These are phyloP conservation scores for Diplosoma virens DNA, from an alignment of 23 tunicate genomes.

Conservation along the genomic window DNA sequence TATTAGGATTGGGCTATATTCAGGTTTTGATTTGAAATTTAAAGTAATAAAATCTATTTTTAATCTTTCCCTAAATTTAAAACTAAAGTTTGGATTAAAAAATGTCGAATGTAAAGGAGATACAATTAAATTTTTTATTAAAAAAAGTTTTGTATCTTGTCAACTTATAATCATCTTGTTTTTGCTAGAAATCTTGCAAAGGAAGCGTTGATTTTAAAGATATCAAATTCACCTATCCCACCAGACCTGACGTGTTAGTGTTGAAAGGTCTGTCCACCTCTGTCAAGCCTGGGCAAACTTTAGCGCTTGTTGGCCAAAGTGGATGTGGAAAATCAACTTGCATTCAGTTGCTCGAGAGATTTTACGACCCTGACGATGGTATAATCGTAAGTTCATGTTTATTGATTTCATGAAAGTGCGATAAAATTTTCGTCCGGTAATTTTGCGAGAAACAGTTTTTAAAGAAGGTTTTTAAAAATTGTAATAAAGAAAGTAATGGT, in stretches of 20 bases:
- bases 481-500: no score
- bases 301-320: slow-evolving; percentile 87
- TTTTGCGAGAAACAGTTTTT: no score
- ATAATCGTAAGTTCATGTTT: slow-evolving; percentile 49
- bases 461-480: no score
- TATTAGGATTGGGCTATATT: no score
- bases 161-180: neutral
- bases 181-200: slow-evolving; percentile 13
- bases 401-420: no score
- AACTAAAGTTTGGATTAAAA: no score
- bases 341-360: slow-evolving; percentile 79
- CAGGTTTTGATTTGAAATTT: no score
- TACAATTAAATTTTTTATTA: no score
- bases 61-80: no score
- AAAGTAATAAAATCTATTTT: no score
- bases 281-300: slow-evolving; percentile 59
- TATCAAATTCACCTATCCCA: slow-evolving; percentile 67
- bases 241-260: slow-evolving; percentile 72
- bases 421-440: no score
- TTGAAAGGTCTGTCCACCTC: slow-evolving; percentile 44
- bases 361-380: slow-evolving; percentile 80
- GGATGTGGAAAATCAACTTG: slow-evolving; percentile 94
- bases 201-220: slow-evolving; percentile 7
- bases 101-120: no score
- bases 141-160: neutral